Percentiles rank a stretch among this genome's conserved stretches.
These are phyloP conservation scores for Drosophila gaucha DNA, from an alignment of 2,888 invertebrate genomes.

Conservation along the genomic window DNA sequence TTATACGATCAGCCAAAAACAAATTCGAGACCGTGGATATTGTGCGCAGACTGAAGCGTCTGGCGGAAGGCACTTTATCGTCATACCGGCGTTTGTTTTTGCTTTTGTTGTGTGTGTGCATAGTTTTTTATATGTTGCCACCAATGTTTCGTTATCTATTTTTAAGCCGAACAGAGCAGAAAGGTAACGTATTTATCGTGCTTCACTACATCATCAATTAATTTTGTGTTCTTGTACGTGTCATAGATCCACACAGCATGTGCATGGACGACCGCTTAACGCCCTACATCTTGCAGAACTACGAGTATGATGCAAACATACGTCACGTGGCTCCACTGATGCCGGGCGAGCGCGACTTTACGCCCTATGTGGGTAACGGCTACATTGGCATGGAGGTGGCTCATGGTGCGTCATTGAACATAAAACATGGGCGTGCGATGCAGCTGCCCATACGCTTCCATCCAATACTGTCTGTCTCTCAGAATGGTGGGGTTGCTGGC, in stretches of 20 bases:
- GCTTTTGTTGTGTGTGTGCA: conserved; percentile 86
- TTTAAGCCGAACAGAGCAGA: conserved; percentile 85
- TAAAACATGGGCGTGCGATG: conserved; percentile 88
- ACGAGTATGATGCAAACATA: conserved; percentile 89
- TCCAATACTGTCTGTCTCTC: conserved; percentile 87
- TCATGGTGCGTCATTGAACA: conserved; percentile 88
- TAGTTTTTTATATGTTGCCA: conserved; percentile 88
- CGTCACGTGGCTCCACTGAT: conserved; percentile 86
- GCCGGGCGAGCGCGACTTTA: conserved; percentile 87
- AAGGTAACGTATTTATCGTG: conserved; percentile 65
- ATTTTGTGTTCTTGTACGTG: not conserved
- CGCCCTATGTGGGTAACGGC: conserved; percentile 92
- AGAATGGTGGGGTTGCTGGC: conserved; percentile 71
- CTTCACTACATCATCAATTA: not conserved
- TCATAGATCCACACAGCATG: conserved; percentile 85
- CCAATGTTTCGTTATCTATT: conserved; percentile 88
- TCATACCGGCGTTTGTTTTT: conserved; percentile 84
- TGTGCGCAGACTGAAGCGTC: conserved; percentile 80
- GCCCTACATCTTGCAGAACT: conserved; percentile 87
- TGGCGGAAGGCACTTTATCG: conserved; percentile 81
- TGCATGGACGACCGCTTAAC: conserved; percentile 89
- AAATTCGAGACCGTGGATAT: conserved; percentile 83
- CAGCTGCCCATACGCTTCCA: conserved; percentile 88
- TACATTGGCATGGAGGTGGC: conserved; percentile 88
- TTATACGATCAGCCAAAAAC: conserved; percentile 83